A percentile compares a stretch with the other conserved stretches of the same genome.
These are phyloP conservation scores for Coremacera marginata DNA, from an alignment of 2,888 invertebrate genomes.

Conservation along the genomic window DNA sequence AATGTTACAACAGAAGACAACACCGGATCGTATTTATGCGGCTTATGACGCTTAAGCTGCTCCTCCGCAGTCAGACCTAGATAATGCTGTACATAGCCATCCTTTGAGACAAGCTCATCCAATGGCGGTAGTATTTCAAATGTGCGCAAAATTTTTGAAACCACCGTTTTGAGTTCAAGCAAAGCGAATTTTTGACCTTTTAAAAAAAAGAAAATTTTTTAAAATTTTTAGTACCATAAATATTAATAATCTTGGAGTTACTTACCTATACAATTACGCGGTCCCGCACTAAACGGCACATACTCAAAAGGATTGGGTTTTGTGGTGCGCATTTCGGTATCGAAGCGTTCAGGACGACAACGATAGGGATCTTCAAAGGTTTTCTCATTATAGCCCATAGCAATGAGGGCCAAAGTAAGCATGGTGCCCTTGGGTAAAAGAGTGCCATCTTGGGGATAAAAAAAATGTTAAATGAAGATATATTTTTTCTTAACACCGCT, in stretches of 20 bases:
- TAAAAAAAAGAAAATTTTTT: neutral
- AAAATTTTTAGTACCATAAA: slow-evolving; percentile 54
- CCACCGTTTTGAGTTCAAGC: slow-evolving; percentile 72
- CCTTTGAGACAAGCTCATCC: slow-evolving; percentile 57
- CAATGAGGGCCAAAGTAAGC: slow-evolving; percentile 56
- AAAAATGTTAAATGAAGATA: too few species aligned
- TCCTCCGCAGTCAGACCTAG: slow-evolving; percentile 50
- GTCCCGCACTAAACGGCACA: slow-evolving; percentile 67
- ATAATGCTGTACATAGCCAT: slow-evolving; percentile 55
- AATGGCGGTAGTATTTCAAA: slow-evolving; percentile 67
- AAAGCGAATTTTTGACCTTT: slow-evolving; percentile 70
- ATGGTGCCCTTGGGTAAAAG: slow-evolving; percentile 57
- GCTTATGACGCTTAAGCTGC: slow-evolving; percentile 41
- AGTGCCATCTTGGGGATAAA: slow-evolving; percentile 60
- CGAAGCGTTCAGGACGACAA: slow-evolving; percentile 65
- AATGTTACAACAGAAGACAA: slow-evolving; percentile 70
- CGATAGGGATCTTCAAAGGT: slow-evolving; percentile 70
- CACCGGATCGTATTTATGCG: slow-evolving; percentile 65
- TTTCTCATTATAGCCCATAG: slow-evolving; percentile 65
- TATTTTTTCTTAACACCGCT: too few species aligned
- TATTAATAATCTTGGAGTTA: slow-evolving; percentile 62
- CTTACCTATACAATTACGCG: slow-evolving; percentile 64
- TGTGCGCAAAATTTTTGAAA: slow-evolving; percentile 71
- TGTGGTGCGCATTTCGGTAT: slow-evolving; percentile 56
- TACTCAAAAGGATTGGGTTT: slow-evolving; percentile 66